Evolutionary conservation across 2,797 vertebrate species (phyloP).

Genomic region (Coluber constrictor): DNA sequence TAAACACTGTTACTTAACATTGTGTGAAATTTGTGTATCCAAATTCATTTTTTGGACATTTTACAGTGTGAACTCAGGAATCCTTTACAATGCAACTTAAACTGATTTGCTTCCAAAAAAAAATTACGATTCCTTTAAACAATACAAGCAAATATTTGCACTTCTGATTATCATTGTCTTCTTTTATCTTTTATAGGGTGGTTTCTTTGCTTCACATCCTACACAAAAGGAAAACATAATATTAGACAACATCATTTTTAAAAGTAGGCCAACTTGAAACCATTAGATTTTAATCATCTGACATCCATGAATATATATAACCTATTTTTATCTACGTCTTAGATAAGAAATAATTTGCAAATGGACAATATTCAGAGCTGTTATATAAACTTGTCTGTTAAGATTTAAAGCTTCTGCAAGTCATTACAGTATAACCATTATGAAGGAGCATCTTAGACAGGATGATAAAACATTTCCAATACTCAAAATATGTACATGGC

Average conservation of each 20-base stretch:
- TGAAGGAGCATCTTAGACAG: not conserved
- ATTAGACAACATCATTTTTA: not conserved
- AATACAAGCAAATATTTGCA: slow-evolving; percentile 15
- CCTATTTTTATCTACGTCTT: not conserved
- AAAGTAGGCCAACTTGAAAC: not conserved
- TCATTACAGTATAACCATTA: not conserved
- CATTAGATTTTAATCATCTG: not conserved
- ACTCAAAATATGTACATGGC: not conserved
- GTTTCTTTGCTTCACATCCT: slow-evolving; percentile 55
- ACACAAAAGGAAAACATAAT: not conserved
- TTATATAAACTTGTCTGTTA: not conserved
- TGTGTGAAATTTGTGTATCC: slow-evolving; percentile 46
- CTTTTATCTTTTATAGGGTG: slow-evolving; percentile 56
- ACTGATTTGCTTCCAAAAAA: slow-evolving; percentile 40
- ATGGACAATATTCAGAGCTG: not conserved
- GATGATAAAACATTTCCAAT: not conserved
- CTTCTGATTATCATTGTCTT: slow-evolving; percentile 59
- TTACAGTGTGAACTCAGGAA: slow-evolving; percentile 29
- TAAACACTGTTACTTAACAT: slow-evolving; percentile 53
- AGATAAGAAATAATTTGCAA: too few relatives aligned
- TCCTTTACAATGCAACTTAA: slow-evolving; percentile 24
- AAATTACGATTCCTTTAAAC: slow-evolving; percentile 26
- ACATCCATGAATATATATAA: not conserved
- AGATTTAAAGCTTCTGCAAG: not conserved
- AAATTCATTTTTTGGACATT: slow-evolving; percentile 34